These are phyloP conservation scores for Aphyosemion australe DNA, from an alignment of 2,113 vertebrate genomes.

Conservation along the genomic window DNA sequence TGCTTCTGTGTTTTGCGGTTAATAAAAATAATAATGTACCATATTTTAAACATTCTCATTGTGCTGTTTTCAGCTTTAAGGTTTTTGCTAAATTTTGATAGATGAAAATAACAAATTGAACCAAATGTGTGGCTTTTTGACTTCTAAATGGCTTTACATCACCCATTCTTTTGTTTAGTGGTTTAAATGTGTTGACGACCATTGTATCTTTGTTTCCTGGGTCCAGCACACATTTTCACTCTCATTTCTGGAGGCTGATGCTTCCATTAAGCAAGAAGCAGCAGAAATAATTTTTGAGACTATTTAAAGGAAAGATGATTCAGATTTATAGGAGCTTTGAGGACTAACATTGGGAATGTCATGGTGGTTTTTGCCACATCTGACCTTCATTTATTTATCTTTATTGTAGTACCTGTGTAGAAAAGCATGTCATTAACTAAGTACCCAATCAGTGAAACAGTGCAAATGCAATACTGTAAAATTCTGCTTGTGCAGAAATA, in stretches of 20 bases:
- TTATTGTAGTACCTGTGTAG: too few relatives aligned
- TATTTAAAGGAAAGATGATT: constrained; percentile 24
- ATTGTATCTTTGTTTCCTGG: constrained; percentile 59
- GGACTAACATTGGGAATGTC: neutral
- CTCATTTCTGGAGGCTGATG: too few relatives aligned
- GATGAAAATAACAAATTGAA: too few relatives aligned
- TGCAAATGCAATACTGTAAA: constrained; percentile 3
- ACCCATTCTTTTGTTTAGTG: constrained; percentile 17
- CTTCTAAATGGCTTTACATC: neutral
- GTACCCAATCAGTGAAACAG: constrained; percentile 11
- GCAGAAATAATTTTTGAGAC: neutral
- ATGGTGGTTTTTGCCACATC: constrained; percentile 2
- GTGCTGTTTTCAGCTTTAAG: too few relatives aligned
- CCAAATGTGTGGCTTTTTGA: too few relatives aligned
- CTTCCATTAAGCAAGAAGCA: constrained; percentile 42
- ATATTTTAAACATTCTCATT: too few relatives aligned
- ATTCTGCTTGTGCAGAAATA: constrained; percentile 29
- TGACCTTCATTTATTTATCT: constrained; percentile 8
- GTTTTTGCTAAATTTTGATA: too few relatives aligned
- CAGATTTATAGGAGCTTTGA: constrained; percentile 34
- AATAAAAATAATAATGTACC: too few relatives aligned
- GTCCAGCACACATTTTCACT: constrained; percentile 23
- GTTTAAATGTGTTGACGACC: constrained; percentile 53
- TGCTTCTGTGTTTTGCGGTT: too few relatives aligned
- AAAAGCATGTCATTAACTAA: neutral